These are phyloP conservation scores for Aplidium turbinatum DNA, from an alignment of 23 tunicate species.

Conservation along the genomic window DNA sequence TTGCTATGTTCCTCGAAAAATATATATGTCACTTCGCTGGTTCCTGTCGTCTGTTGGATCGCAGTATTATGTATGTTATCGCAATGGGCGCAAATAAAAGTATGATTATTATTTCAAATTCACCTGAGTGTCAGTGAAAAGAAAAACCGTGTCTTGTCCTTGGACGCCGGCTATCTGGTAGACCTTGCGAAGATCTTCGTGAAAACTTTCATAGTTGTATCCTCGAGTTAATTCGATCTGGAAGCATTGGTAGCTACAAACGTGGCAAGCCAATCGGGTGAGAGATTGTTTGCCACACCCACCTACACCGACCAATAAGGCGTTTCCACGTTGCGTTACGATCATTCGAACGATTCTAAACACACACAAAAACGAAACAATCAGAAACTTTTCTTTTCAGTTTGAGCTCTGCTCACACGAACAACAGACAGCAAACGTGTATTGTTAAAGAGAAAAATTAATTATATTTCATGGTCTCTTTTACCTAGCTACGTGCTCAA, in stretches of 20 bases:
- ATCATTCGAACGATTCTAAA: constrained; percentile 87
- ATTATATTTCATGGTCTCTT: neutral
- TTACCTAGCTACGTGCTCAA: constrained; percentile 90
- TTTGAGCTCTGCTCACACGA: too few relatives aligned
- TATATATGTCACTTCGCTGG: too few relatives aligned
- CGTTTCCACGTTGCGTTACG: constrained; percentile 94
- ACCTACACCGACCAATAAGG: constrained; percentile 96
- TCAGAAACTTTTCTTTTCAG: too few relatives aligned
- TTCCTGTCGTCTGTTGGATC: too few relatives aligned
- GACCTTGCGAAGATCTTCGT: constrained; percentile 91
- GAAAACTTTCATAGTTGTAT: constrained; percentile 91
- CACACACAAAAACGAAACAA: neutral
- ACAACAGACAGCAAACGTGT: too few relatives aligned
- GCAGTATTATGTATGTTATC: too few relatives aligned
- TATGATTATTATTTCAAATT: neutral
- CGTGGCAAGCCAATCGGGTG: constrained; percentile 96
- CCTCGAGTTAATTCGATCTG: constrained; percentile 98
- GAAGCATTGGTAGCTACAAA: constrained; percentile 86
- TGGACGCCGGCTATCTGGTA: constrained; percentile 73
- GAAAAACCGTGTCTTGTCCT: constrained; percentile 93
- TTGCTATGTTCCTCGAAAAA: too few relatives aligned
- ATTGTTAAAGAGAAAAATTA: neutral
- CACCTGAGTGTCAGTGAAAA: constrained; percentile 97
- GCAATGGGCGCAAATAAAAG: too few relatives aligned
- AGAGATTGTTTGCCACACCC: constrained; percentile 99